Base-by-base conservation (phyloP, 2,113 vertebrate genomes). In the Cyanistes caeruleus region DNA sequence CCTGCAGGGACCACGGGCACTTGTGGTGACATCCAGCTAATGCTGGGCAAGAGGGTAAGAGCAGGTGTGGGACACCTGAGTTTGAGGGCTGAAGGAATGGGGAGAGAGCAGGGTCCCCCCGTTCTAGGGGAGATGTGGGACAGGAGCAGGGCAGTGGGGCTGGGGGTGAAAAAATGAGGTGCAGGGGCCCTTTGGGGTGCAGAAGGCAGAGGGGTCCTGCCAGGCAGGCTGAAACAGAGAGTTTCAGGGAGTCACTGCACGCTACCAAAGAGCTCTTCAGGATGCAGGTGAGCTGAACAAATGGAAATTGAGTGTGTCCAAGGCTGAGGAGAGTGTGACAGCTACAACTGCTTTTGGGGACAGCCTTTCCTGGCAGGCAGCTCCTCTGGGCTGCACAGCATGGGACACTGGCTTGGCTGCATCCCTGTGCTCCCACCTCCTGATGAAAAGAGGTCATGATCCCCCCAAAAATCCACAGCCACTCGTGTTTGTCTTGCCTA, bases 101-200 rank as follows among this genome's bases (percentile, higher is more conserved):
- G 73, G 48, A 46, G 46, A 43, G 30, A 31, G 52, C n/a, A 67
- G 22, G 7, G 13, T 3, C 0, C 46, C 20, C 27, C 27, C 0
- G 0, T 67, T 33, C 8, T 5, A 4, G 25, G 56, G 31, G 60
- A 20, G 25, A 56, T 9, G 0, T 0, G 24, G 44, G 15, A 10
- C 58, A 73, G 73, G 24, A 63, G 18, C 15, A 43, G 48, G 53
- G 37, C 4, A 5, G 18, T 8, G 56, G 20, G 62, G 53, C 67
- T 55, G 43, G 21, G n/a, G 16, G 3, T 53, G 58, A 5, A 15
- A 11, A 39, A 28, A 18, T 15, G 25, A 75, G n/a, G 22, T 25
- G 43, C 20, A 27, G 30, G 6, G 39, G 2, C n/a, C 13, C 19
- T 65, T 58, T 15, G 64, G 16, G 18, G 41, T 39, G 49, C 20